Conservation (phyloP, 2,797 vertebrate genomes). For the Microhierax caerulescens region DNA sequence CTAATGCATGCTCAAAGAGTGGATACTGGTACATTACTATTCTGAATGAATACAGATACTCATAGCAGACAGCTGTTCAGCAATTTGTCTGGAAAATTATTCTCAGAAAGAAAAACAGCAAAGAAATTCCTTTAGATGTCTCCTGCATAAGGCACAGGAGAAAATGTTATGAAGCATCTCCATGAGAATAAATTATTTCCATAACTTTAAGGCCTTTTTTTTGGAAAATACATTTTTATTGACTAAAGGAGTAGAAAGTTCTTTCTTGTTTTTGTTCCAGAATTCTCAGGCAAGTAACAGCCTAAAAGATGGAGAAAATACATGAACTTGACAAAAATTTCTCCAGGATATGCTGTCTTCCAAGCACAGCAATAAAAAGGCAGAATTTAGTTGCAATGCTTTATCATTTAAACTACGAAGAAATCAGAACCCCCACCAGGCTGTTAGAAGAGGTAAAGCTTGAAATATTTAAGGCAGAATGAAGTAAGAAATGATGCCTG, state of each 20-base stretch:
- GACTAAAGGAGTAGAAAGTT: neutral
- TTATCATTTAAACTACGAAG: neutral
- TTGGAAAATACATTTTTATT: neutral
- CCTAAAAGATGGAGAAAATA: neutral
- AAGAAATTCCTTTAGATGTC: neutral
- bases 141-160: neutral
- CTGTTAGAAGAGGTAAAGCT: neutral
- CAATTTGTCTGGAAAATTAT: neutral
- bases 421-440: neutral
- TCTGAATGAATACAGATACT: neutral
- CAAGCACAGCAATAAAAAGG: neutral
- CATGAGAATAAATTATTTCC: neutral
- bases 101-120: neutral
- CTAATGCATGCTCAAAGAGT: neutral
- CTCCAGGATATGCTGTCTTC: neutral
- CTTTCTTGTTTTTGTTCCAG: neutral
- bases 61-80: neutral
- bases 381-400: neutral
- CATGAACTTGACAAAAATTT: neutral
- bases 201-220: neutral
- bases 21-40: accelerated
- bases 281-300: neutral
- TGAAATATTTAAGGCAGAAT: neutral
- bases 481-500: neutral
- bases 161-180: neutral